These are phyloP conservation scores for Pyrgilauda ruficollis DNA, from an alignment of 2,113 vertebrate genomes.

Conservation along the genomic window DNA sequence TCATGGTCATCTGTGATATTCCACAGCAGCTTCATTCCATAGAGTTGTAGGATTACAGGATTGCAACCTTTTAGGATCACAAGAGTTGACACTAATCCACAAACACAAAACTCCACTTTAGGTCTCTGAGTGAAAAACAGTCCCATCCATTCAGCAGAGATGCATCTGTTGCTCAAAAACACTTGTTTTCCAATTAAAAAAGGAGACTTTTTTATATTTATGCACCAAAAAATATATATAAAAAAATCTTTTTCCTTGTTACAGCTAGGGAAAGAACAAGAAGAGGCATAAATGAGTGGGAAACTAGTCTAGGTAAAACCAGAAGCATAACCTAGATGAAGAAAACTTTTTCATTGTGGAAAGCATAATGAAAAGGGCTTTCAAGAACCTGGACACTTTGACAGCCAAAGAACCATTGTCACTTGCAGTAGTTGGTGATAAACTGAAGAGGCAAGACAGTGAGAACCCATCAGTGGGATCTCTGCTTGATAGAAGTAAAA, in stretches of 20 bases:
- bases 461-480: background rate
- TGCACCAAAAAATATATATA: background rate
- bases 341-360: background rate
- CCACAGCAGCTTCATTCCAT: background rate
- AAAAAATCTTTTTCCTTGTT: background rate
- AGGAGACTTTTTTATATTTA: background rate
- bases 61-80: background rate
- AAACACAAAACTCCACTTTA: background rate
- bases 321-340: background rate
- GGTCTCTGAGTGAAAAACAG: background rate
- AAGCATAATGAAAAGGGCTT: background rate
- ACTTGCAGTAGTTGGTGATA: background rate
- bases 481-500: background rate
- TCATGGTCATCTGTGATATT: background rate
- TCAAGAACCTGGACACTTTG: background rate
- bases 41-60: background rate
- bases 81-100: background rate
- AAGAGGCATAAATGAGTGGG: background rate
- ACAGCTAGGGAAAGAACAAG: background rate
- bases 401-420: background rate
- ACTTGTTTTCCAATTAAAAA: background rate
- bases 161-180: background rate
- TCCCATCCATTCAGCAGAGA: background rate
- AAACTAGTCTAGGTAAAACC: background rate
- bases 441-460: background rate